Evolutionary conservation across 1,140 invertebrate species (phyloP).

Genomic region (Lanistes nyassanus): DNA sequence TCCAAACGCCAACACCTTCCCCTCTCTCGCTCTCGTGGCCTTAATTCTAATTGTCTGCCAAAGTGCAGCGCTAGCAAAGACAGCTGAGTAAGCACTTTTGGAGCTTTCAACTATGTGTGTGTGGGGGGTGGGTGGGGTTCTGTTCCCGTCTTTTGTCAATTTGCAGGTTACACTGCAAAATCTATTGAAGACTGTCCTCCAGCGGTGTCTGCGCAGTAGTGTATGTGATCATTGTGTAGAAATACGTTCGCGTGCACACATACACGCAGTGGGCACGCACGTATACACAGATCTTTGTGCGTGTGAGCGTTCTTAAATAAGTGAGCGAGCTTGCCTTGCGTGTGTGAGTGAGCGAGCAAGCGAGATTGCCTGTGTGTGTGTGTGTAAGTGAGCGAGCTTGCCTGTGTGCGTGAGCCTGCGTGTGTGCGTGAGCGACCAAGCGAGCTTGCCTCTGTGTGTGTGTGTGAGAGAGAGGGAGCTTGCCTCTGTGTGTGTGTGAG

Average conservation of each 20-base stretch:
- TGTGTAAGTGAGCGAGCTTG: constrained; percentile 9
- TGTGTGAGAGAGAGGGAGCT: constrained; percentile 2
- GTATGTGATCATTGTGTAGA: too few relatives aligned
- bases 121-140: too few relatives aligned
- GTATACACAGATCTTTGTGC: background rate
- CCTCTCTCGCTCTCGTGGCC: too few relatives aligned
- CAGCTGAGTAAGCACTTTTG: too few relatives aligned
- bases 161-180: too few relatives aligned
- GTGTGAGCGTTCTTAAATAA: background rate
- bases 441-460: constrained; percentile 2
- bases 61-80: too few relatives aligned
- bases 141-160: too few relatives aligned
- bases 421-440: background rate
- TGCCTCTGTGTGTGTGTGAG: constrained; percentile 8
- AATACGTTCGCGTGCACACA: background rate
- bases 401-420: constrained; percentile 7
- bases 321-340: background rate
- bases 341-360: background rate
- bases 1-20: too few relatives aligned
- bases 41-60: too few relatives aligned
- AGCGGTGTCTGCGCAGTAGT: too few relatives aligned
- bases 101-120: too few relatives aligned
- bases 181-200: too few relatives aligned
- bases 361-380: background rate
- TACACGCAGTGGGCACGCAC: constrained; percentile 1